Base-by-base conservation (phyloP, 1,140 invertebrate genomes). In the Tetragonula clypearis region DNA sequence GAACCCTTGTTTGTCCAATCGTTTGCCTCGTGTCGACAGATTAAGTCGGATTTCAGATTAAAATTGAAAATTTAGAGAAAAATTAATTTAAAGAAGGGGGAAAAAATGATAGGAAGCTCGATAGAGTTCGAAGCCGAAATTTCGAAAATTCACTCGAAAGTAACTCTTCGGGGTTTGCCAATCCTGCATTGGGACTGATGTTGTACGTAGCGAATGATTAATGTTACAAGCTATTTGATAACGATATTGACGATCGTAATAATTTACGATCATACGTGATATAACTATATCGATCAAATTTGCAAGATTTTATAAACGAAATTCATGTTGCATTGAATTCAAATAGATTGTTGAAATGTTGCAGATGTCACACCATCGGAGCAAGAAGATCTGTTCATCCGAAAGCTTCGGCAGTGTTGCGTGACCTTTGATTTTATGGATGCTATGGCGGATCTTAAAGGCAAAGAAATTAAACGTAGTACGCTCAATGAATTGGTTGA, bases 371-470 rank as follows among this genome's bases (percentile, higher is more conserved):
- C 98, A 87, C 97, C 97, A 85, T 96, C 96, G 92, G 99, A 99
- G 94, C 99, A 99, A 94, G 99, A 99, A 95, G 98, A 99, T 87
- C 95, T 99, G 87, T 99, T 99, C 94, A 99, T 99, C 91, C 97
- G 98, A 91, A 99, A 99, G 95, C 96, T 99, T 87, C 97, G 98
- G 91, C 99, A 99, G 96, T 99, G 99, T 95, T 99, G 98, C 95
- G 98, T 99, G 92, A 97, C 99, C 91, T 99, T 99, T 96, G 99
- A 99, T 95, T 99, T 99, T 95, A 98, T 99, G 96, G 99, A 99
- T 96, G 98, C 99, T 72, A 97, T 99, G 82, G 98, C 98, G 93
- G 99, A 99, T 95, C 96, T 99, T 88, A 99, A 99, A 96, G 99
- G 98, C 92, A 99, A 99, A 95, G 99, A 99, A 96, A 98, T 99